Conservation (phyloP, 2,113 vertebrate genomes). For the Python bivittatus region DNA sequence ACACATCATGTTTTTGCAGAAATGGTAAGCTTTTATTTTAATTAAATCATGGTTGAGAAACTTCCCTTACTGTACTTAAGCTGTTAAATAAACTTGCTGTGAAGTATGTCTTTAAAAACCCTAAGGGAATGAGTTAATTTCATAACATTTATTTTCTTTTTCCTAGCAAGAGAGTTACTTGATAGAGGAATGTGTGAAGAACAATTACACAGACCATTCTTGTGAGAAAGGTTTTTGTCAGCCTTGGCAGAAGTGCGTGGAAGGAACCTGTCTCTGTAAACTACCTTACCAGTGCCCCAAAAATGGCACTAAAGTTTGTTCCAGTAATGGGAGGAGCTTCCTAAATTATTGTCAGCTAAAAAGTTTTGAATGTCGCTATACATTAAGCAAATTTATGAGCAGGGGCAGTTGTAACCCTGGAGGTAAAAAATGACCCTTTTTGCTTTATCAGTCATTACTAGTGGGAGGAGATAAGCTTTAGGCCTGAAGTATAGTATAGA, state of each 20-base stretch:
- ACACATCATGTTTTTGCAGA: conserved; percentile 42
- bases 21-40: conserved; percentile 69
- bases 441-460: neutral
- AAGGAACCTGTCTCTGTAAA: conserved; percentile 76
- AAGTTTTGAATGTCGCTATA: conserved; percentile 72
- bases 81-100: neutral
- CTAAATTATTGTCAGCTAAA: conserved; percentile 80
- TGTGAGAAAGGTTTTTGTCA: conserved; percentile 83
- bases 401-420: conserved; percentile 48
- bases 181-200: conserved; percentile 69
- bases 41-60: neutral
- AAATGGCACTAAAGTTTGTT: conserved; percentile 65
- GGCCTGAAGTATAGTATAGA: neutral
- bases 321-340: conserved; percentile 42
- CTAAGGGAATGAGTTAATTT: neutral
- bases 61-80: neutral
- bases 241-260: conserved; percentile 80
- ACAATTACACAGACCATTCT: conserved; percentile 73
- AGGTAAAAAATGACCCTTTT: conserved; percentile 59
- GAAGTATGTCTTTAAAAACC: neutral
- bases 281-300: conserved; percentile 83
- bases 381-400: conserved; percentile 65
- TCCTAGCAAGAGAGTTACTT: conserved; percentile 19
- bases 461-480: neutral
- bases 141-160: neutral